These are phyloP conservation scores for Drosophila lacteicornis DNA, from an alignment of 1,140 invertebrate species.

Conservation along the genomic window DNA sequence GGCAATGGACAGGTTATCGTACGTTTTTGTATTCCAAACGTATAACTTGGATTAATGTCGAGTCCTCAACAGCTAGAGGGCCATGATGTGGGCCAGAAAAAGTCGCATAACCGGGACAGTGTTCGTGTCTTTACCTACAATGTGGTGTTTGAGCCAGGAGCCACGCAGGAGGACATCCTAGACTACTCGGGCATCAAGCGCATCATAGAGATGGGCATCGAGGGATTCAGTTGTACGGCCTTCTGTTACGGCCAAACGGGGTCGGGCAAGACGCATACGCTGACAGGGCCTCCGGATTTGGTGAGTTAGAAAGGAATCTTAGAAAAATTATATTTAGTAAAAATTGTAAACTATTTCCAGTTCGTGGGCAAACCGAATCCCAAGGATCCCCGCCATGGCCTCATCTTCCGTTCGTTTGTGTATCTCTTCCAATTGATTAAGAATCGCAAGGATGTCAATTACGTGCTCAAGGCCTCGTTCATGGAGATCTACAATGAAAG, in stretches of 20 bases:
- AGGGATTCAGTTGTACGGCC: conserved; percentile 96
- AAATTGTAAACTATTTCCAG: background rate
- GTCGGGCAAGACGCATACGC: conserved; percentile 97
- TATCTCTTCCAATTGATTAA: conserved; percentile 94
- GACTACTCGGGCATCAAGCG: conserved; percentile 93
- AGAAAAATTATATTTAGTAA: too few species aligned
- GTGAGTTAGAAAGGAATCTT: conserved; percentile 85
- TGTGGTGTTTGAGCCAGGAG: conserved; percentile 94
- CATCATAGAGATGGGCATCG: conserved; percentile 95
- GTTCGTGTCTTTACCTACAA: conserved; percentile 93
- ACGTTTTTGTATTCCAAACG: conserved; percentile 69
- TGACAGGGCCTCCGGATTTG: conserved; percentile 95
- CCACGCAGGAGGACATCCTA: conserved; percentile 92
- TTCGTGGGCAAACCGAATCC: conserved; percentile 78
- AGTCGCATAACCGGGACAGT: conserved; percentile 86
- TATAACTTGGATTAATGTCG: too few species aligned
- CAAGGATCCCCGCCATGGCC: conserved; percentile 89
- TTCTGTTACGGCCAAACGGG: conserved; percentile 99
- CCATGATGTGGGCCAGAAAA: conserved; percentile 78
- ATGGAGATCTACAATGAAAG: conserved; percentile 98
- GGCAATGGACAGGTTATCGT: conserved; percentile 91
- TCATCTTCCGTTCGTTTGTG: conserved; percentile 95
- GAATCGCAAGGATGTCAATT: conserved; percentile 90
- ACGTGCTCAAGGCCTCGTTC: conserved; percentile 96
- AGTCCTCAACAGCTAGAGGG: conserved; percentile 84